phyloP scores from a whole-genome alignment of 2,113 vertebrate genomes.

The Egretta garzetta region DNA sequence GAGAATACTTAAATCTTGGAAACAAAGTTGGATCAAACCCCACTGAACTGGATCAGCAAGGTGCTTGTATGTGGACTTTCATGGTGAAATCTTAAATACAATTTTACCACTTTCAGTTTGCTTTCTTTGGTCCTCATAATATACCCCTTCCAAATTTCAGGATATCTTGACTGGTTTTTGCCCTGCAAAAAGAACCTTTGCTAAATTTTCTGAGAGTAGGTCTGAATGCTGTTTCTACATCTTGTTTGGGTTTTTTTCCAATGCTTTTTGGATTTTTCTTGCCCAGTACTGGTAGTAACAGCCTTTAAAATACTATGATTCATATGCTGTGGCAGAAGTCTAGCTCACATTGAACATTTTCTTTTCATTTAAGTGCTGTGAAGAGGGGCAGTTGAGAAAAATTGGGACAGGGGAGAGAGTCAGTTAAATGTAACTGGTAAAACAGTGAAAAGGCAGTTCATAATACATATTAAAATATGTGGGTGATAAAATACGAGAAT shows the following conservation, averaged over 20 bases:
- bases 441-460: neutral
- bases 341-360: neutral
- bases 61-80: neutral
- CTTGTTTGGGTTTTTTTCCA: neutral
- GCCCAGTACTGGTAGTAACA: neutral
- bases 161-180: neutral
- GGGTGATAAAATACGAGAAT: neutral
- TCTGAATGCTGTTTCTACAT: neutral
- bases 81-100: neutral
- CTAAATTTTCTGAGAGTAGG: neutral
- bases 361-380: neutral
- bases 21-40: neutral
- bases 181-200: neutral
- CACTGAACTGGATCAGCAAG: neutral
- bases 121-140: neutral
- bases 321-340: neutral
- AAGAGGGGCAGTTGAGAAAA: neutral
- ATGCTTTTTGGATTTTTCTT: neutral
- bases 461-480: neutral
- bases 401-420: neutral
- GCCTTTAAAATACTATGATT: neutral
- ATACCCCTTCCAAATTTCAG: neutral
- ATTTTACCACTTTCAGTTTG: neutral
- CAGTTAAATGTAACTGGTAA: neutral
- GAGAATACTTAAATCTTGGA: neutral